phyloP scores from a whole-genome alignment of 2,888 invertebrate species.

The Isotomurus palustris region DNA sequence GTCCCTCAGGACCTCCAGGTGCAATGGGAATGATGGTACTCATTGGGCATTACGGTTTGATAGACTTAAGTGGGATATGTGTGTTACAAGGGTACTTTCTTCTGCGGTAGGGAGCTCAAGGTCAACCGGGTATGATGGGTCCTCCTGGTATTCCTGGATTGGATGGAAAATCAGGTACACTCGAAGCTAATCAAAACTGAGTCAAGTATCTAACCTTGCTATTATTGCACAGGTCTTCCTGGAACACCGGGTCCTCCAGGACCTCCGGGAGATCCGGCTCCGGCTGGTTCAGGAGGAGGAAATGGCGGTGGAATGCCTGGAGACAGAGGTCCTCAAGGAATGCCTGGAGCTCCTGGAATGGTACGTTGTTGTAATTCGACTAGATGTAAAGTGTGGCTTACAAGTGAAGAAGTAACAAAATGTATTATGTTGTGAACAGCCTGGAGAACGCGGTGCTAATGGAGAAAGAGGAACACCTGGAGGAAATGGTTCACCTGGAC shows the following conservation, averaged over 20 bases:
- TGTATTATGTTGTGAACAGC: no score
- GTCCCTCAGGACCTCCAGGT: conserved; percentile 50
- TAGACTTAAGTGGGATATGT: no score
- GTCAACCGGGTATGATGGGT: conserved; percentile 48
- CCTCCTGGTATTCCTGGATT: conserved; percentile 48
- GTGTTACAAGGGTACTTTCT: no score
- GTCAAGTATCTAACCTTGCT: no score
- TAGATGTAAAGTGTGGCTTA: no score
- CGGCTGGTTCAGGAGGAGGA: conserved; percentile 23
- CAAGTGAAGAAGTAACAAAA: no score
- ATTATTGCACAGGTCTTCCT: conserved; percentile 44
- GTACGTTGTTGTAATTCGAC: no score
- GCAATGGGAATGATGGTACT: conserved; percentile 46
- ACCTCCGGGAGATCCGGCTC: conserved; percentile 26
- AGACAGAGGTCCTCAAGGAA: conserved; percentile 46
- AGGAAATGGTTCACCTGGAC: conserved; percentile 50
- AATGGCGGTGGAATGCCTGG: conserved; percentile 44
- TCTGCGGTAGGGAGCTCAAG: conserved; percentile 53
- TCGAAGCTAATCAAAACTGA: no score
- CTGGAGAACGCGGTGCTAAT: conserved; percentile 48
- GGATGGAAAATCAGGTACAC: conserved; percentile 42
- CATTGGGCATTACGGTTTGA: no score
- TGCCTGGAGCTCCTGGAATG: conserved; percentile 41
- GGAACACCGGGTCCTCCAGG: conserved; percentile 47
- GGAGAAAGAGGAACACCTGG: conserved; percentile 53